Evolutionary conservation across 2,797 vertebrate genomes (phyloP).

Genomic region (Morelia viridis): DNA sequence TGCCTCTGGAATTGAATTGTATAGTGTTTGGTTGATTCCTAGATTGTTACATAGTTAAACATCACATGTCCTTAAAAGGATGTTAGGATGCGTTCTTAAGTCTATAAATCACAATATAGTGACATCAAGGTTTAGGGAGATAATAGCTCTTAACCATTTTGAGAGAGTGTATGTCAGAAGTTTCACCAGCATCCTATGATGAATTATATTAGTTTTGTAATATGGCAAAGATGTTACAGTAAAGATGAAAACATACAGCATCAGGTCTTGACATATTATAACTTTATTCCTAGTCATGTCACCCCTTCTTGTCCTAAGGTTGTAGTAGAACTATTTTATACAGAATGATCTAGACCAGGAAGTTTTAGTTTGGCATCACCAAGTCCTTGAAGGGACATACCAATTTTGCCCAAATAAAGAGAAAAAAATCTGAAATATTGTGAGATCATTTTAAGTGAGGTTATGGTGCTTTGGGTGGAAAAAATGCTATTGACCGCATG

Average conservation of each 20-base stretch:
- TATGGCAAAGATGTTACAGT: background rate
- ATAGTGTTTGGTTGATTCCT: background rate
- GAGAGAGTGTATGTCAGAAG: background rate
- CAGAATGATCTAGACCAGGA: background rate
- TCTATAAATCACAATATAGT: background rate
- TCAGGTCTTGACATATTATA: background rate
- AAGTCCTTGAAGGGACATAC: background rate
- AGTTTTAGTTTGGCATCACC: background rate
- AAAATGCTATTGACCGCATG: background rate
- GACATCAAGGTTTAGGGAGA: background rate
- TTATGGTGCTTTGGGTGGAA: background rate
- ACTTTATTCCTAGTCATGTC: background rate
- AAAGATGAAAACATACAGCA: background rate
- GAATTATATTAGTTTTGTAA: background rate
- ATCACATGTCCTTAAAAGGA: background rate
- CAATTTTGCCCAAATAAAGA: background rate
- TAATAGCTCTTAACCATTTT: background rate
- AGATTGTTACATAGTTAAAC: background rate
- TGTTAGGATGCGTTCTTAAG: background rate
- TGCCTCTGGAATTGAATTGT: constrained; percentile 9
- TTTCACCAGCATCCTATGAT: background rate
- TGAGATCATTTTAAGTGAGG: background rate
- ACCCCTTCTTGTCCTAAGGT: background rate
- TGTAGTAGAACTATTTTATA: background rate
- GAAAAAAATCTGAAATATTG: background rate